Base-by-base conservation (phyloP, 2,797 vertebrate species). In the Naso thynnoides region DNA sequence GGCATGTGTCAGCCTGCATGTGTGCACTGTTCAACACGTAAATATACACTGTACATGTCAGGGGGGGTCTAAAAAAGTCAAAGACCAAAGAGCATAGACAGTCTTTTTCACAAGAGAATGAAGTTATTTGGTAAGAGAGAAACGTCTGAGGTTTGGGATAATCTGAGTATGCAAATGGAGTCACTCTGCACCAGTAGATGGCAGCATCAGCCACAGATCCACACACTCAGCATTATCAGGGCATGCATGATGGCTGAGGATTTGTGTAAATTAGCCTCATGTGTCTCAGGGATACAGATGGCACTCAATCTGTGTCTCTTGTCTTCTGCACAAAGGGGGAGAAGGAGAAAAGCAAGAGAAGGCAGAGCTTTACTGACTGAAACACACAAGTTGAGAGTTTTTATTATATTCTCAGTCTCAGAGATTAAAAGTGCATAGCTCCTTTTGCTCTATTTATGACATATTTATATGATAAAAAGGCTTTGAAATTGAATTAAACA, bases 201-300 rank as follows among this genome's bases (percentile, higher is more conserved):
- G 88, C 89, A 91, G 91, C 86, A 84, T 86, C 73, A 79, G 48
- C 87, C 78, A 86, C 50, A 78, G 71, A 80, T 81, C 62, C 55
- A 27, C 11, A 31, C 11, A 24, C 45, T 7, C 5, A 8, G 63
- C 14, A 1, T 42, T 64, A 47, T 42, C 33, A 82, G 76, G 66
- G 55, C 69, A 50, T 18, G 48, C 71, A 80, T 62, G 84, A 81
- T 63, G 76, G 81, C 57, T 1, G 61, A 72, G 79, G 52, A 52
- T 89, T 85, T 84, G 85, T 79, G 78, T 67, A 88, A 88, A 92
- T 88, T 86, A 82, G 85, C 81, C 75, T 86, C 27, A 66, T 88
- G 89, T 70, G 73, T 87, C 78, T 88, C 59, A 72, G 75, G 59
- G 79, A 88, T 85, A 61, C 88, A 92, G 88, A 91, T 90, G 86